Conservation (phyloP, 2,113 vertebrate species). For the Tupaia tana region DNA sequence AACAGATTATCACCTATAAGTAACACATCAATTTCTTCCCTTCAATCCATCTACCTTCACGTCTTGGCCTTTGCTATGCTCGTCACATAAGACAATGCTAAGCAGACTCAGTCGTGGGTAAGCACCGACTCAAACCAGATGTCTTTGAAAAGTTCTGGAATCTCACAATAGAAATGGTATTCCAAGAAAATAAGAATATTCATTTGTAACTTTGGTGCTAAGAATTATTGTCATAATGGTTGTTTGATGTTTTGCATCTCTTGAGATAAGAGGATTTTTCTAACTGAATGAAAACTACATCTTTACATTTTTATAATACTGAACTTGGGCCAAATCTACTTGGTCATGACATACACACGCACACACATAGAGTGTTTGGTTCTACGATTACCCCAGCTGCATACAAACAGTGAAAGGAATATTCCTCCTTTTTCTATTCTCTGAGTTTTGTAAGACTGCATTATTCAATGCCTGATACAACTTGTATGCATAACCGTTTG, state of each 20-base stretch:
- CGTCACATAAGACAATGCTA: neutral
- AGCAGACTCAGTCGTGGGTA: neutral
- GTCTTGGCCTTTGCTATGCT: neutral
- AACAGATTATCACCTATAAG: constrained; percentile 16
- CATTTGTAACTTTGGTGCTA: neutral
- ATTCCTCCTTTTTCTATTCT: neutral
- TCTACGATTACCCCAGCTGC: neutral
- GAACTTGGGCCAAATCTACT: neutral
- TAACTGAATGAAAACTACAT: neutral
- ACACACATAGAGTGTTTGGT: neutral
- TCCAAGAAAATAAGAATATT: neutral
- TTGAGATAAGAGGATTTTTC: neutral
- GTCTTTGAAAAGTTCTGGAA: neutral
- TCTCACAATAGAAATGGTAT: neutral
- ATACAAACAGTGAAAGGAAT: neutral
- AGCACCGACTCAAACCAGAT: neutral
- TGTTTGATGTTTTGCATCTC: constrained; percentile 3
- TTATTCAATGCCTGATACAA: neutral
- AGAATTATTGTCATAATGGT: constrained; percentile 17
- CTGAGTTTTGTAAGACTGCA: neutral
- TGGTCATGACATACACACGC: neutral
- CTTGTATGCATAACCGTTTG: neutral
- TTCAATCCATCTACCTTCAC: neutral
- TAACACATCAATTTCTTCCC: neutral
- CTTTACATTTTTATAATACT: neutral